phyloP scores from a whole-genome alignment of 2,113 vertebrate genomes.

The Prionailurus viverrinus region DNA sequence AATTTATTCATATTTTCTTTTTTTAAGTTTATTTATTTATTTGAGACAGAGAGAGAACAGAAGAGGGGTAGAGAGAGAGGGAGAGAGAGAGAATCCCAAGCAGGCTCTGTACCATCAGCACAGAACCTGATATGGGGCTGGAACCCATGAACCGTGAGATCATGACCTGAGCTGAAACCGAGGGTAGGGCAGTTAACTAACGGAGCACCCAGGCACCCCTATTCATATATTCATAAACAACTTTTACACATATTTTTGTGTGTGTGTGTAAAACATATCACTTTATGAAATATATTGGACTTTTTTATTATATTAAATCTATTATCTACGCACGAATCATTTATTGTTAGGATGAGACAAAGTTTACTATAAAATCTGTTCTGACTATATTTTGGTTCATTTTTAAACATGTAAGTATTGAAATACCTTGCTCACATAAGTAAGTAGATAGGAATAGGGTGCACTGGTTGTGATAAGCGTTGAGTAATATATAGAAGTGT shows the following conservation, averaged over 20 bases:
- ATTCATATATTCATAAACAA: neutral
- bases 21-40: too few species aligned
- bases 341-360: neutral
- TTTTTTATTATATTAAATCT: neutral
- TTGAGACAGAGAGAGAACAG: too few species aligned
- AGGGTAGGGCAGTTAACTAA: too few species aligned
- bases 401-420: neutral
- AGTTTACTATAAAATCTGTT: neutral
- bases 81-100: too few species aligned
- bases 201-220: too few species aligned
- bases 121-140: too few species aligned
- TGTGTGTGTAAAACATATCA: neutral
- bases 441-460: neutral
- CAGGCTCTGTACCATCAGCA: too few species aligned
- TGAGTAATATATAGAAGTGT: neutral
- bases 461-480: neutral
- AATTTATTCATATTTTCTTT: neutral
- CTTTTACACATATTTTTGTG: neutral
- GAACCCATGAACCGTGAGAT: too few species aligned
- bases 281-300: neutral
- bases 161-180: too few species aligned
- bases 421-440: neutral
- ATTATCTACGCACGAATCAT: neutral
- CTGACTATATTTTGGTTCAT: neutral
- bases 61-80: too few species aligned